These are phyloP conservation scores for Atta texana DNA, from an alignment of 1,140 invertebrate genomes.

Conservation along the genomic window DNA sequence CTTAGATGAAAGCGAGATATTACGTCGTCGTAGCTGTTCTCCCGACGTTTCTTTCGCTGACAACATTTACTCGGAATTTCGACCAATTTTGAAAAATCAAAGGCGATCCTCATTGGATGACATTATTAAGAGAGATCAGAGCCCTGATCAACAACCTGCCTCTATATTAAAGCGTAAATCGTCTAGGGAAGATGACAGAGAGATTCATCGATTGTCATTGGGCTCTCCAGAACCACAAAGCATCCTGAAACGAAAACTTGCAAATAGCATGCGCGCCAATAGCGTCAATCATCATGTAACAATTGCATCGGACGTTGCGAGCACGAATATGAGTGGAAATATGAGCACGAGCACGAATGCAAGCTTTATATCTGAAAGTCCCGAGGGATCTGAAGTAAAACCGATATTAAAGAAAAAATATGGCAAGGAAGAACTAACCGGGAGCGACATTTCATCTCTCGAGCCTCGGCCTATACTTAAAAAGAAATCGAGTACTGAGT, in stretches of 20 bases:
- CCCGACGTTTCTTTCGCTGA: constrained; percentile 89
- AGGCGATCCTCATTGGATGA: constrained; percentile 90
- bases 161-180: constrained; percentile 90
- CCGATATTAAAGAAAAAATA: constrained; percentile 93
- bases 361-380: constrained; percentile 57
- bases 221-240: constrained; percentile 90
- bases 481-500: constrained; percentile 93
- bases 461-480: constrained; percentile 91
- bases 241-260: constrained; percentile 91
- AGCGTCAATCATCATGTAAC: constrained; percentile 89
- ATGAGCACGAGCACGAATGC: constrained; percentile 35
- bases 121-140: constrained; percentile 87
- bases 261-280: constrained; percentile 85
- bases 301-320: constrained; percentile 90
- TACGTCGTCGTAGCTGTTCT: constrained; percentile 89
- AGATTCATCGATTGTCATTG: constrained; percentile 84
- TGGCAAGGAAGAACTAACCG: constrained; percentile 86
- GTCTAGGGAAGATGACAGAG: constrained; percentile 88
- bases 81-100: constrained; percentile 90
- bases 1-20: constrained; percentile 91
- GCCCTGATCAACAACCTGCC: constrained; percentile 87
- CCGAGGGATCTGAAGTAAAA: constrained; percentile 88
- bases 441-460: constrained; percentile 79
- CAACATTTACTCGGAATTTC: constrained; percentile 87
- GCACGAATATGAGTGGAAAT: constrained; percentile 87